Percentiles rank a stretch among this genome's conserved stretches.
These are phyloP conservation scores for Ectemnius cavifrons DNA, from an alignment of 2,888 invertebrate species.

Conservation along the genomic window DNA sequence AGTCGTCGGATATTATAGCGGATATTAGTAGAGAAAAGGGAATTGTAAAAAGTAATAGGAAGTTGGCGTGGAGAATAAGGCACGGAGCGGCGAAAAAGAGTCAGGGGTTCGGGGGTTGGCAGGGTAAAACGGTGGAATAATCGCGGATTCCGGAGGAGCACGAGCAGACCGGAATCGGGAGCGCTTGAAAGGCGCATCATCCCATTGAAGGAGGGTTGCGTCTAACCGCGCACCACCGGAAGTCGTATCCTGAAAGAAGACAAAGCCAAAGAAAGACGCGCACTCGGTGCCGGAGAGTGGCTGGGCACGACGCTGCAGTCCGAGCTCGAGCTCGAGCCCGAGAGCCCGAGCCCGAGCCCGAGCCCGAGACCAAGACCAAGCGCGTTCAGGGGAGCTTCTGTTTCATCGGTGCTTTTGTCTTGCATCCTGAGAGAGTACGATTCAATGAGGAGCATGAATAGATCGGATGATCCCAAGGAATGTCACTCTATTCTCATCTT, in stretches of 20 bases:
- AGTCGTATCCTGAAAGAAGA: constrained; percentile 76
- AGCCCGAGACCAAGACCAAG: too few species aligned
- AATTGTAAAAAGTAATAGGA: constrained; percentile 60
- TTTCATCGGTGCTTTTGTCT: constrained; percentile 77
- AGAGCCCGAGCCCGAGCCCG: too few species aligned
- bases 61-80: constrained; percentile 39
- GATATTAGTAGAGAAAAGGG: constrained; percentile 31
- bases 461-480: constrained; percentile 78
- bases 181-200: constrained; percentile 72
- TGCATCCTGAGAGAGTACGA: constrained; percentile 76
- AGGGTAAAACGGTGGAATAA: constrained; percentile 68
- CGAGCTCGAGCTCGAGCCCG: too few species aligned
- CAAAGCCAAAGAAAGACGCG: constrained; percentile 73
- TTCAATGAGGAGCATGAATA: constrained; percentile 73
- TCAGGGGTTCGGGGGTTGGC: constrained; percentile 23
- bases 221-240: constrained; percentile 73
- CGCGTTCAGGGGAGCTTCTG: constrained; percentile 66
- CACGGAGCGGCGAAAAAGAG: not conserved
- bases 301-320: constrained; percentile 10
- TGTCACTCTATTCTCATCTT: constrained; percentile 73
- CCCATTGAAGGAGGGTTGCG: constrained; percentile 71
- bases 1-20: too few species aligned
- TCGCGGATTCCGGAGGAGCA: constrained; percentile 61
- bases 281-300: constrained; percentile 53
- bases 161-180: too few species aligned